phyloP scores from a whole-genome alignment of 2,113 vertebrate species.

The Ptilonorhynchus violaceus region DNA sequence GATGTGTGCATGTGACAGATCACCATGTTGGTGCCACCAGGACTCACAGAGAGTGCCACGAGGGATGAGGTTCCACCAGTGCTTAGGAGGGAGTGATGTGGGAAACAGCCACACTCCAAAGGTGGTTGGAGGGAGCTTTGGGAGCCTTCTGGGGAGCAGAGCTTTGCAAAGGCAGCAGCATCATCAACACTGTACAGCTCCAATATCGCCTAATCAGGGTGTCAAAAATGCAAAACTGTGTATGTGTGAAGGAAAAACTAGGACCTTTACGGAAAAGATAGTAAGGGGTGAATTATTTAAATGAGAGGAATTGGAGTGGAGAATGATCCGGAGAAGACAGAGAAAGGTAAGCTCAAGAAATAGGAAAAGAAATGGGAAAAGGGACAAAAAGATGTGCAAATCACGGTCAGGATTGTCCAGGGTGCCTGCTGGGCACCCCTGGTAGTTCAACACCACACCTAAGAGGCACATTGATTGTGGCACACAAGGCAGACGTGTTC shows the following conservation, averaged over 20 bases:
- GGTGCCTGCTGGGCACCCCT: not conserved
- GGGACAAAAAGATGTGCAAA: not conserved
- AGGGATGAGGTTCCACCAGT: not conserved
- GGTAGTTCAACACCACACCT: not conserved
- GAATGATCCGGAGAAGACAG: not conserved
- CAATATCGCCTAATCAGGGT: not conserved
- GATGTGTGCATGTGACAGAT: not conserved
- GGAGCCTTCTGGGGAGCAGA: not conserved
- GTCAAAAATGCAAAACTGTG: not conserved
- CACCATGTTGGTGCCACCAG: not conserved
- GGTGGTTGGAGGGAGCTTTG: not conserved
- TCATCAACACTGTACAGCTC: not conserved
- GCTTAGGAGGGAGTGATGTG: not conserved
- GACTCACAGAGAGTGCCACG: fast-evolving
- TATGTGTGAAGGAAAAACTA: not conserved
- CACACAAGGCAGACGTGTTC: not conserved
- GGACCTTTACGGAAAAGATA: not conserved
- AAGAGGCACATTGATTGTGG: not conserved
- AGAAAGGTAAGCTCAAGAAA: not conserved
- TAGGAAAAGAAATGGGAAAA: not conserved
- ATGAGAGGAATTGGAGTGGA: not conserved
- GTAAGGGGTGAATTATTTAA: not conserved
- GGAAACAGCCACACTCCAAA: not conserved
- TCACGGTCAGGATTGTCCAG: not conserved
- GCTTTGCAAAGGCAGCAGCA: not conserved